Base-by-base conservation (phyloP, 2,797 vertebrate genomes). In the Mallotus villosus region DNA sequence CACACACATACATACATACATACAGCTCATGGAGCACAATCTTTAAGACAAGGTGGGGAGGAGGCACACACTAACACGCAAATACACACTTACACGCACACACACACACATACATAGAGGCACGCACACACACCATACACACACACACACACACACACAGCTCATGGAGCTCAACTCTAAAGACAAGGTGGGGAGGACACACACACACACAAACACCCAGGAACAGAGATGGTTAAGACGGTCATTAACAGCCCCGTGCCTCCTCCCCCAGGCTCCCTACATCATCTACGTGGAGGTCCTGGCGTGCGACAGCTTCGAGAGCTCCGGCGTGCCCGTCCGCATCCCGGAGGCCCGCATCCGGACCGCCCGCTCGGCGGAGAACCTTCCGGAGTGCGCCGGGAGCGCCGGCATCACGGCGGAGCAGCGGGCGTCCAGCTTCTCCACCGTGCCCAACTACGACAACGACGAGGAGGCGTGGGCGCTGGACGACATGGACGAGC, bases 391-490 rank as follows among this genome's bases (percentile, higher is more conserved):
- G 4, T 95, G 94, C 0, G 93, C 93, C 0, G 24, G 58, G 17
- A 75, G 49, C 27, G 27, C 0, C 27, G n/a, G 51, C n/a, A 92
- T 96, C 81, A 94, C 91, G 0, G 93, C 93, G 0, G 95, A 95
- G 81, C 95, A 94, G 79, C 71, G 95, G 0, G 90, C 95, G 16
- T 87, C 90, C 79, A 94, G 93, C 88, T 95, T 95, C 84, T 93
- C 91, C 82, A 94, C 94, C 0, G 95, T 95, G 17, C 94, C 94
- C 80, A 95, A 94, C 84, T 95, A 94, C 1, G 95, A 96, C 90
- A 95, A 95, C 0, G 95, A 96, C 1, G 95, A 96, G 0, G 95
- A 96, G 77, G 95, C 95, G 49, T 96, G 95, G 95, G 93, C 95
- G 0, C 94, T 95, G 81, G 95, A 96, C 0, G 95, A 96, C 70